These are phyloP conservation scores for Microplitis demolitor DNA, from an alignment of 1,140 invertebrate species.

Conservation along the genomic window DNA sequence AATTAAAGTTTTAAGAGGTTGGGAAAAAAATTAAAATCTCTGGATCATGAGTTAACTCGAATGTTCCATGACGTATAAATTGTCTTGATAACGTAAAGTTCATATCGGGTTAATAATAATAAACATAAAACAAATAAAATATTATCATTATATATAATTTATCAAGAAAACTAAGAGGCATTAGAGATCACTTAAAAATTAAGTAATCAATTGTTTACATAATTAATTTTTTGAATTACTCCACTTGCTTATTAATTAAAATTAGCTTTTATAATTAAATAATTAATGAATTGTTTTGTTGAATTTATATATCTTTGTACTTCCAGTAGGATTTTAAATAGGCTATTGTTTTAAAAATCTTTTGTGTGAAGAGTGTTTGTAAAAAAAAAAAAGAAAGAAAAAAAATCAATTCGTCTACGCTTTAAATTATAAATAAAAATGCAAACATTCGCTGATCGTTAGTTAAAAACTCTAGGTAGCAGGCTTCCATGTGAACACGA, in stretches of 20 bases:
- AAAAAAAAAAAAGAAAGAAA: not conserved
- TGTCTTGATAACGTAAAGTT: no score
- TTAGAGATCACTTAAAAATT: no score
- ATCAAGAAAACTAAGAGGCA: no score
- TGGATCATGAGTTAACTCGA: no score
- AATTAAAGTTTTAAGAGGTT: no score
- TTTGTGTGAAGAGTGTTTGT: not conserved
- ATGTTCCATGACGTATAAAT: no score
- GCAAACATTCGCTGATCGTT: conserved; percentile 1
- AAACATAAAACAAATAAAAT: no score
- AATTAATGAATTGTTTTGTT: conserved; percentile 5
- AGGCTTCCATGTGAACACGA: conserved; percentile 10
- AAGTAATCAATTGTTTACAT: no score
- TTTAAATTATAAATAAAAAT: not conserved
- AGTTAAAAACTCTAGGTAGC: not conserved
- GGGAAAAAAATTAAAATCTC: no score
- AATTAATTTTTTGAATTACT: not conserved
- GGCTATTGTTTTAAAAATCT: not conserved
- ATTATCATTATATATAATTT: no score
- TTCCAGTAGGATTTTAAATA: conserved; percentile 7
- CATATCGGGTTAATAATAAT: no score
- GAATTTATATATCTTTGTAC: conserved; percentile 18
- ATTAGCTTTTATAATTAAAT: not conserved
- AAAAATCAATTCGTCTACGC: not conserved
- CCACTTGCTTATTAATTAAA: not conserved